Evolutionary conservation across 2,888 invertebrate species (phyloP).

Genomic region (Aradus depressus): DNA sequence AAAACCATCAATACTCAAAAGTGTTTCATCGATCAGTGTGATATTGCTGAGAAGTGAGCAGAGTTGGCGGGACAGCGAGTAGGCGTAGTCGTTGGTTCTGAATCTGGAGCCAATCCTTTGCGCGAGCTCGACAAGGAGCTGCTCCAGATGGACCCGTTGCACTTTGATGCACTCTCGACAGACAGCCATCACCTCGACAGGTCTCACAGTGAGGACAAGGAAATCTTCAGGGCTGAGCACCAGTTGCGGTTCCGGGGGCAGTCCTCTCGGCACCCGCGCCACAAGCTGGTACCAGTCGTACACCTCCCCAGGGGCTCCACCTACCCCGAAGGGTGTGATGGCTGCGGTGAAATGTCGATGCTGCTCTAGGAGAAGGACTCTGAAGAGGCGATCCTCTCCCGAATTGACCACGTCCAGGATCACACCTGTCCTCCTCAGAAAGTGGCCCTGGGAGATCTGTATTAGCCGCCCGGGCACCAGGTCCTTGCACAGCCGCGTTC

Average conservation of each 20-base stretch:
- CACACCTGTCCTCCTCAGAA: slow-evolving; percentile 2
- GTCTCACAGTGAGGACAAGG: neutral
- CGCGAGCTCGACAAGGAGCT: too few relatives aligned
- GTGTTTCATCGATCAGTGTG: slow-evolving; percentile 8
- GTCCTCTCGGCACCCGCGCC: neutral
- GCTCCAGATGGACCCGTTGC: slow-evolving; percentile 1
- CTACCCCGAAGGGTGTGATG: slow-evolving; percentile 8
- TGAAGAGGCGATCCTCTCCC: neutral
- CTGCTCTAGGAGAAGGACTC: slow-evolving; percentile 8
- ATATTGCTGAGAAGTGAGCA: too few relatives aligned
- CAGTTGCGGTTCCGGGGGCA: slow-evolving; percentile 2
- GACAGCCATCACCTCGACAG: slow-evolving; percentile 3
- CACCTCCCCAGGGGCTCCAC: slow-evolving; percentile 4
- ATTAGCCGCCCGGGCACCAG: slow-evolving; percentile 5
- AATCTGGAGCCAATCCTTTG: too few relatives aligned
- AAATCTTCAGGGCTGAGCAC: slow-evolving; percentile 9
- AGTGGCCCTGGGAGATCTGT: slow-evolving; percentile 2
- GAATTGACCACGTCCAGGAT: neutral
- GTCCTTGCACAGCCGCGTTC: too few relatives aligned
- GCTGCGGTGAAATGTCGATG: neutral
- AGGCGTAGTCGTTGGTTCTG: too few relatives aligned
- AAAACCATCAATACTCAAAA: slow-evolving; percentile 1
- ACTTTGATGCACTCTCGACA: slow-evolving; percentile 8
- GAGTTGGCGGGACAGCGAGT: too few relatives aligned
- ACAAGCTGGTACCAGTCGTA: slow-evolving; percentile 7